Evolutionary conservation across 1,140 invertebrate genomes (phyloP).

Genomic region (Popillia japonica): DNA sequence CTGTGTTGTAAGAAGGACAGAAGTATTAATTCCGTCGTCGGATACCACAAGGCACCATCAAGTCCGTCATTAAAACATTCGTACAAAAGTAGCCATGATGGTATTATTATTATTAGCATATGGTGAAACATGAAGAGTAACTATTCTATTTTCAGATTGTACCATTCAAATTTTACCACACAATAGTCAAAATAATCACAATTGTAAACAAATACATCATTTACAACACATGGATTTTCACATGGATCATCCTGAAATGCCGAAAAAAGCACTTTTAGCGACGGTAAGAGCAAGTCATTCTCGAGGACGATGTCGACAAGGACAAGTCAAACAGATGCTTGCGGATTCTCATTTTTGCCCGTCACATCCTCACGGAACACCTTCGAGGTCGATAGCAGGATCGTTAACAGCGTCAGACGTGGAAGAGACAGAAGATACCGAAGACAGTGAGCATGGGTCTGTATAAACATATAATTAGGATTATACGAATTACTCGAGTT

Average conservation of each 20-base stretch:
- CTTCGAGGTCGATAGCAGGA: constrained; percentile 44
- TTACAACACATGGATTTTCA: constrained; percentile 45
- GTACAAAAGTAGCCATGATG: constrained; percentile 52
- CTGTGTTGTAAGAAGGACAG: constrained; percentile 67
- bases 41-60: constrained; percentile 58
- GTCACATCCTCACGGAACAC: constrained; percentile 51
- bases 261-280: constrained; percentile 57
- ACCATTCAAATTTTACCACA: constrained; percentile 44
- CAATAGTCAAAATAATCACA: constrained; percentile 52
- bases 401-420: constrained; percentile 50
- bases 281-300: constrained; percentile 56
- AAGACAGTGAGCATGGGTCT: constrained; percentile 60
- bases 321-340: constrained; percentile 56
- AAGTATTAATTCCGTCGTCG: constrained; percentile 49
- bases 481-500: too few species aligned
- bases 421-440: constrained; percentile 58
- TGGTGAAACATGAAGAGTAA: background rate
- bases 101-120: constrained; percentile 43
- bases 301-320: constrained; percentile 55
- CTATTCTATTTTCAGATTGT: constrained; percentile 38
- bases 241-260: constrained; percentile 55
- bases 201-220: constrained; percentile 46
- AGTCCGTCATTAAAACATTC: constrained; percentile 53
- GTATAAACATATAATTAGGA: background rate
- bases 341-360: constrained; percentile 54